Conservation (phyloP, 2,113 vertebrate genomes). For the Dipodomys spectabilis region DNA sequence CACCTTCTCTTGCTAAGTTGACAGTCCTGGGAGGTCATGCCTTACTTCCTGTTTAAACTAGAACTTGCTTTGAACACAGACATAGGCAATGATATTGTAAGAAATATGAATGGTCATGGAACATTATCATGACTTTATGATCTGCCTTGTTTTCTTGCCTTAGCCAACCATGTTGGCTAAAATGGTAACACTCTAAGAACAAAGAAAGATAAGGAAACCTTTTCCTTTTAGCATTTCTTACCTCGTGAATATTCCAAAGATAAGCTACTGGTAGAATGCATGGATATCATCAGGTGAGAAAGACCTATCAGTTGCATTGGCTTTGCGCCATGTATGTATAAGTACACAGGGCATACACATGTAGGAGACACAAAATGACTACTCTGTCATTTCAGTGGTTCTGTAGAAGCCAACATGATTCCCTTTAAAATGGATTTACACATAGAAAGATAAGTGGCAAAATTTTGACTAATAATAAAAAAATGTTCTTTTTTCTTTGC, state of each 20-base stretch:
- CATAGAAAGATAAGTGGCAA: background rate
- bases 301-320: background rate
- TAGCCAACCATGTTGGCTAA: background rate
- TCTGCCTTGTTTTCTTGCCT: background rate
- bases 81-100: background rate
- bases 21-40: background rate
- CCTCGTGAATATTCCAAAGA: background rate
- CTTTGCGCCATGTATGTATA: background rate
- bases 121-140: background rate
- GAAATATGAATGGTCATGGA: background rate
- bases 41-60: background rate
- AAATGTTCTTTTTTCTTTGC: conserved; percentile 41
- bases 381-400: background rate
- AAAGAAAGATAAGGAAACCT: background rate
- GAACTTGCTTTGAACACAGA: background rate
- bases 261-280: background rate
- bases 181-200: background rate
- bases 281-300: background rate
- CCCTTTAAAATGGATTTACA: background rate
- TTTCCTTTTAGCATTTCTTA: conserved; percentile 16
- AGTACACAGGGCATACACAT: background rate
- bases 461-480: conserved; percentile 2
- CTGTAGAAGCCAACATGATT: background rate
- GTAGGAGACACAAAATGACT: background rate
- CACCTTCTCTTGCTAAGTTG: background rate